Percentiles rank a stretch among this genome's conserved stretches.
Conservation (phyloP, 2,888 invertebrate genomes). For the Argyresthia albistria region DNA sequence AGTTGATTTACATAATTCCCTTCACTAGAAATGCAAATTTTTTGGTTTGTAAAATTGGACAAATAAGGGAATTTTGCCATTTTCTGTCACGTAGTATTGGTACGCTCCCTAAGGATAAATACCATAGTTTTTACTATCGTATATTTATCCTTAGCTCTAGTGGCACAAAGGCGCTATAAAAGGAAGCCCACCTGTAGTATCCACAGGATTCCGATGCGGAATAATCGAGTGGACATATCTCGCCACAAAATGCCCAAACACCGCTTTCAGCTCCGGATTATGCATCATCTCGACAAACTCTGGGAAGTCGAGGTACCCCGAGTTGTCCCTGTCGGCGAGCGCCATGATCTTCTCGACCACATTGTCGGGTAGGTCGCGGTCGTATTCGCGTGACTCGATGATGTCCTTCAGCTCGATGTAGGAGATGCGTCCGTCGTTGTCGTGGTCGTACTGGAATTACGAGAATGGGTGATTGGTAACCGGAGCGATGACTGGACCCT, state of each 20-base stretch:
- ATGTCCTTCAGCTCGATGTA: constrained; percentile 76
- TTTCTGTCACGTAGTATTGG: too few relatives aligned
- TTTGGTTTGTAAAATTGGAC: too few relatives aligned
- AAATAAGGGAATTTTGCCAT: too few relatives aligned
- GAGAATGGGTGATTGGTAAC: not conserved
- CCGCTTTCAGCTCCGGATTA: constrained; percentile 71
- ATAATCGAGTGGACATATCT: constrained; percentile 73
- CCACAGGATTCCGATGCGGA: constrained; percentile 66
- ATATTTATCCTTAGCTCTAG: too few relatives aligned
- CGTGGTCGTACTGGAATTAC: constrained; percentile 76
- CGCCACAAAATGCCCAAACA: constrained; percentile 76
- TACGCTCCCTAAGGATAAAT: too few relatives aligned
- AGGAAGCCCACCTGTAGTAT: constrained; percentile 41
- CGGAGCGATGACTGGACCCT: not conserved
- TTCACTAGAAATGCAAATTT: too few relatives aligned
- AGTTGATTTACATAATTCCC: too few relatives aligned
- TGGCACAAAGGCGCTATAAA: too few relatives aligned
- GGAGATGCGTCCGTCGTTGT: constrained; percentile 79
- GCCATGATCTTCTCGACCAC: constrained; percentile 78
- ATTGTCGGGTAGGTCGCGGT: constrained; percentile 78
- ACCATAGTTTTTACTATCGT: too few relatives aligned
- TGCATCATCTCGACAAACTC: constrained; percentile 83
- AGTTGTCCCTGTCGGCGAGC: constrained; percentile 65
- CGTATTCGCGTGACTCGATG: constrained; percentile 73
- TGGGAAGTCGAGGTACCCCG: constrained; percentile 72